Percentiles rank a stretch among this genome's conserved stretches.
These are phyloP conservation scores for Ammodytes dubius DNA, from an alignment of 2,113 vertebrate genomes.

Conservation along the genomic window DNA sequence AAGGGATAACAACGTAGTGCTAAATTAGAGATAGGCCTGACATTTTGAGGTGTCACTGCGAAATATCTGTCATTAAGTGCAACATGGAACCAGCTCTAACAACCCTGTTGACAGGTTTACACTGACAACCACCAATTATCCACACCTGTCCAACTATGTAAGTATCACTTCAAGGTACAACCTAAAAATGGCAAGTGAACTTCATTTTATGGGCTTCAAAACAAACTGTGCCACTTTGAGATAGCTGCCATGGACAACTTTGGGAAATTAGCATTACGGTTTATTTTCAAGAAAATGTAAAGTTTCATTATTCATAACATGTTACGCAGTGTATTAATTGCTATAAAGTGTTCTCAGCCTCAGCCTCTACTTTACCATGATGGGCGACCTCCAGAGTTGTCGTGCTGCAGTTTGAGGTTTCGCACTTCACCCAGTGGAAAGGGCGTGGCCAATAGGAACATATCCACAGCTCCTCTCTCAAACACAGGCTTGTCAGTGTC, in stretches of 20 bases:
- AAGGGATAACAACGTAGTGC: constrained; percentile 10
- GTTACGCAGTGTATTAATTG: neutral
- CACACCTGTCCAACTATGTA: neutral
- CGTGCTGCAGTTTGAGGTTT: constrained; percentile 86
- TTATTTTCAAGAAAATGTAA: neutral
- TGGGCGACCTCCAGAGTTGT: constrained; percentile 84
- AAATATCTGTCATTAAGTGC: constrained; percentile 13
- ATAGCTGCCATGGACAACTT: neutral
- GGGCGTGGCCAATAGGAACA: constrained; percentile 85
- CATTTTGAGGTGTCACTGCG: constrained; percentile 30
- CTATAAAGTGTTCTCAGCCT: neutral
- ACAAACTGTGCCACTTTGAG: neutral
- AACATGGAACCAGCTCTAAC: constrained; percentile 18
- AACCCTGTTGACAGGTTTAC: neutral
- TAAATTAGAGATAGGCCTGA: constrained; percentile 5
- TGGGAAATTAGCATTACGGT: neutral
- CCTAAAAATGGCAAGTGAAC: neutral
- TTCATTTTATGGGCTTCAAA: neutral
- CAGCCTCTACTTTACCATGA: constrained; percentile 80
- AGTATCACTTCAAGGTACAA: neutral
- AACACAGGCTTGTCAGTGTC: constrained; percentile 86
- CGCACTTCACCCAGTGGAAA: constrained; percentile 85
- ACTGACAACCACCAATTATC: neutral
- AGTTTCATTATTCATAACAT: neutral
- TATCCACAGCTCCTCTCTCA: constrained; percentile 84